These are phyloP conservation scores for Drosophila helvetica DNA, from an alignment of 2,888 invertebrate species.

Conservation along the genomic window DNA sequence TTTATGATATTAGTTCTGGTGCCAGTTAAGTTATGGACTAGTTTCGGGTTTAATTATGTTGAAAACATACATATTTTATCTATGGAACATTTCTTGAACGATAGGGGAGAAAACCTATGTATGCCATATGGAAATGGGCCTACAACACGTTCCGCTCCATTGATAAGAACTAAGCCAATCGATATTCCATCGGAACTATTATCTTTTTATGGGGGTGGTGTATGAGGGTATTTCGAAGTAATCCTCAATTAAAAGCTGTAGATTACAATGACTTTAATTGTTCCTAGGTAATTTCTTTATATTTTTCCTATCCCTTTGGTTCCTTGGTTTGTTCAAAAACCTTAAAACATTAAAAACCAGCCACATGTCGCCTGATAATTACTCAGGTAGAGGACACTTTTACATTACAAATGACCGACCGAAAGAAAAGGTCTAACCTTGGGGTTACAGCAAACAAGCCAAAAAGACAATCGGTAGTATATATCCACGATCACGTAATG, in stretches of 20 bases:
- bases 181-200: not conserved
- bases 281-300: not conserved
- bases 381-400: conserved; percentile 25
- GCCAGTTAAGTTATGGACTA: not conserved
- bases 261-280: not conserved
- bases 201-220: not conserved
- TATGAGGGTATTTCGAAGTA: not conserved
- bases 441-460: conserved; percentile 32
- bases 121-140: not conserved
- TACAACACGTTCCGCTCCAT: not conserved
- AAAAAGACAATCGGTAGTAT: conserved; percentile 35
- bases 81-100: not conserved
- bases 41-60: not conserved
- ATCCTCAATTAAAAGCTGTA: not conserved
- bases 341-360: conserved; percentile 43
- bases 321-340: conserved; percentile 33
- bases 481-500: conserved; percentile 58
- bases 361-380: conserved; percentile 41
- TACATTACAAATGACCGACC: conserved; percentile 25
- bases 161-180: not conserved
- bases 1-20: not conserved
- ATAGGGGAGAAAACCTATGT: not conserved
- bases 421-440: conserved; percentile 63
- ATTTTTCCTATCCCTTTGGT: not conserved
- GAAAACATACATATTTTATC: too few species aligned